Evolutionary conservation across 2,888 invertebrate species (phyloP), one percentile per base, ranked within the genome.

Genomic region (Scaptomyza parva): DNA sequence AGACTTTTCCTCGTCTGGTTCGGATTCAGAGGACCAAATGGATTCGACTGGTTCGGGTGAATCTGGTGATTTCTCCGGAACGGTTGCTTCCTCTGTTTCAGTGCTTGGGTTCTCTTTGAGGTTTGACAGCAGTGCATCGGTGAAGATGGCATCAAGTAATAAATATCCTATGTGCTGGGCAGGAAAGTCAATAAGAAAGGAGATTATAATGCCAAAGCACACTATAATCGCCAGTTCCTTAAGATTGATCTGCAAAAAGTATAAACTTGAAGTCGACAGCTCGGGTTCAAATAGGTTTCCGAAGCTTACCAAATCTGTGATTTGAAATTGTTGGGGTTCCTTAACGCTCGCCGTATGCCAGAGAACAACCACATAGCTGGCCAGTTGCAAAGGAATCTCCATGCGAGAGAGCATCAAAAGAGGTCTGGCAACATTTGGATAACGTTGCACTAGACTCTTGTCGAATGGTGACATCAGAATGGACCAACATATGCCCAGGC

Each of bases 381-480:
- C 93, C 30, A 95, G 92, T 74, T 95, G 95, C 59, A 95, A 91
- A 0, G 95, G 94, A 76, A 95, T 95, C 1, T 95, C 94, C 26
- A 95, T 92, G 39, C 94, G 93, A 75, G 95, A 95, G 68, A 95
- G 92, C 60, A 95, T 87, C 7, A 94, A 90, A 70, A 95, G 86
- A 12, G 93, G 93, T 17, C 93, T 92, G 47, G 93, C 93, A 73
- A 93, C 92, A 1, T 94, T 91, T 6, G 94, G 72, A 47, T 62
- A 69, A 47, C 77, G 67, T 11, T 88, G 45, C n/a, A 85, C n/a
- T 0, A 69, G 58, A 26, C 72, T 74, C 4, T 83, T 80, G 53
- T 76, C 70, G 58, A 77, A 74, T 2, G 90, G 89, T 17, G 79
- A 79, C 88, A 90, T 88, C 11, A 95, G 94, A 63, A 95, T 94